phyloP scores from a whole-genome alignment of 2,888 invertebrate species.

The Eulithis prunata region DNA sequence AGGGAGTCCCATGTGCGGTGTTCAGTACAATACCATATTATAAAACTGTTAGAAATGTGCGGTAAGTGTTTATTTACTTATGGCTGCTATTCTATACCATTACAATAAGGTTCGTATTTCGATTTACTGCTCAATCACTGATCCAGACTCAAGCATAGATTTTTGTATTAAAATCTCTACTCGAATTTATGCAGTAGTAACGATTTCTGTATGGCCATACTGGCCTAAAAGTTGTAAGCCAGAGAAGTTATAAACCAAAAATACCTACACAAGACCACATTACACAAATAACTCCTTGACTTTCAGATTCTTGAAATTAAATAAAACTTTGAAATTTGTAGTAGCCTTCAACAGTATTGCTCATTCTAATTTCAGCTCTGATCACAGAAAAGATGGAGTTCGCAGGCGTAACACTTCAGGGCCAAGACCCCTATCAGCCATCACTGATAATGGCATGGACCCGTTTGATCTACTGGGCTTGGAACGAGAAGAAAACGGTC shows the following conservation, averaged over 20 bases:
- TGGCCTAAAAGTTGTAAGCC: no score
- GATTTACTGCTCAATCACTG: no score
- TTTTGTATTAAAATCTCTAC: no score
- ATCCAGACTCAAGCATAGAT: no score
- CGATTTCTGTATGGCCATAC: no score
- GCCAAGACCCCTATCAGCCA: slow-evolving; percentile 92
- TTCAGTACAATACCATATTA: slow-evolving; percentile 95
- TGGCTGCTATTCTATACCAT: neutral
- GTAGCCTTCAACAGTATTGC: neutral
- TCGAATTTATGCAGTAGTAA: no score
- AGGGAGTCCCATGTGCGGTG: slow-evolving; percentile 92
- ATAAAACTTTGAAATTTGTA: neutral
- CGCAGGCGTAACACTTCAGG: slow-evolving; percentile 92
- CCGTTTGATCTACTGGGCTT: slow-evolving; percentile 94
- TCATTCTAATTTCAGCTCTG: slow-evolving; percentile 64
- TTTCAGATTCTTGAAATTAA: no score
- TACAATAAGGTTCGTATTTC: no score
- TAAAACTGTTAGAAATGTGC: slow-evolving; percentile 85
- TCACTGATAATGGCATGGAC: slow-evolving; percentile 92
- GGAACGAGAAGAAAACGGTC: slow-evolving; percentile 92
- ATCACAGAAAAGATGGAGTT: slow-evolving; percentile 88
- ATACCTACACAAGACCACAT: no score
- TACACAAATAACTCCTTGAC: no score
- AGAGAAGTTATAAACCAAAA: no score
- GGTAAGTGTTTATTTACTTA: slow-evolving; percentile 69